Base-by-base conservation (phyloP, 2,888 invertebrate genomes). In the Limnephilus marmoratus region DNA sequence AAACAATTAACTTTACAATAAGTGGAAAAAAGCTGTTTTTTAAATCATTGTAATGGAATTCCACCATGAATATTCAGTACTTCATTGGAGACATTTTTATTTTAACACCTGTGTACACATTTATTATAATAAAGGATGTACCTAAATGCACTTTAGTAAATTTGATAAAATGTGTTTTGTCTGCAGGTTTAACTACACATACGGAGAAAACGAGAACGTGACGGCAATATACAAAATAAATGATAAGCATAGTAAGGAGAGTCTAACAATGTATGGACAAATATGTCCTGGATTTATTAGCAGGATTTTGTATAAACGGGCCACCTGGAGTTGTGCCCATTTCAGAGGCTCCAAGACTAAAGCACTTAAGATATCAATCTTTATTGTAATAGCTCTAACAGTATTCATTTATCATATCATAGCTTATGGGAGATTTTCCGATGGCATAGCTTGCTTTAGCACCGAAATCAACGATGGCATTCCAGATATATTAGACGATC, bases 401-500 rank as follows among this genome's bases (percentile, higher is more conserved):
- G 13, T 92, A 13, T 86, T 92, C 31, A 2, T 91, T 34, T 92
- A 92, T 68, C 81, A 92, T 80, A 34, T 86, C n/a, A 86, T 85
- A 45, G 29, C 80, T 18, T 91, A 86, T 37, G 81, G 81, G 18
- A 91, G 41, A 31, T 88, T 88, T 68, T 82, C 68, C 5, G 91
- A 93, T 53, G 34, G 91, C 11, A 93, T 92, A 80, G 89, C 68
- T 31, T 93, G 93, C 89, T 93, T 92, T 85, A 92, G 91, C 53
- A 91, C 90, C 41, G 85, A 41, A 11, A 85, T 93, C 18, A 85
- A 91, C 7, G 91, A 92, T 45, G 93, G 92, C 12, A 81, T 93
- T 12, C 93, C 92, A 31, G 93, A 93, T 80, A 89, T 93, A 15
- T 31, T 92, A 13, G 92, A 93, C 34, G 93, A 93, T 31, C 53